These are phyloP conservation scores for Rhincodon typus DNA, from an alignment of 2,797 vertebrate species.

Conservation along the genomic window DNA sequence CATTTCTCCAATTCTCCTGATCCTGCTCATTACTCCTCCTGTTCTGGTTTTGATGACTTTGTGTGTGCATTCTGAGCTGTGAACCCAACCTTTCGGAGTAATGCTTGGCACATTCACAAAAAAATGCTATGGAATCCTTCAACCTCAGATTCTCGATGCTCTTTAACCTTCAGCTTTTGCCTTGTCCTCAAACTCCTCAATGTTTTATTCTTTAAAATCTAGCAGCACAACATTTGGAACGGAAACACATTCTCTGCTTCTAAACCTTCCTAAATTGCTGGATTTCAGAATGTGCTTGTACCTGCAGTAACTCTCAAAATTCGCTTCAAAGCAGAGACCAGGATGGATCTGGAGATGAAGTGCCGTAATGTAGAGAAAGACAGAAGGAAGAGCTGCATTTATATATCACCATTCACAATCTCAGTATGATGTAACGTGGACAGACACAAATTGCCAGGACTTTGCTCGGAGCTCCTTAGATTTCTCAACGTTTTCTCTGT, in stretches of 20 bases:
- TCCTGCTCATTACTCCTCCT: too few relatives aligned
- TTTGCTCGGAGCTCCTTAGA: not conserved
- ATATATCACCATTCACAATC: not conserved
- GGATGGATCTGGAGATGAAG: not conserved
- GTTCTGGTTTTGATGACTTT: too few relatives aligned
- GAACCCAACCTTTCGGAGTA: not conserved
- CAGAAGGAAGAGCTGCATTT: not conserved
- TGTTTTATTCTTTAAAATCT: not conserved
- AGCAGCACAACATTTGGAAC: not conserved
- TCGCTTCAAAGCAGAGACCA: not conserved
- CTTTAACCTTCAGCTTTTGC: not conserved
- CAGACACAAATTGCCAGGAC: not conserved
- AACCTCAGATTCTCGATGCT: not conserved
- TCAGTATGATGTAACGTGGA: not conserved
- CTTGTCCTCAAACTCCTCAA: not conserved
- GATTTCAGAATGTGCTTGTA: not conserved
- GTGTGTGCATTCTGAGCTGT: too few relatives aligned
- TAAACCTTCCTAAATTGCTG: not conserved
- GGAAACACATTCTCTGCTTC: not conserved
- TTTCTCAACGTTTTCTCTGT: not conserved
- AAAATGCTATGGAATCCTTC: not conserved
- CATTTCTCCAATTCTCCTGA: too few relatives aligned
- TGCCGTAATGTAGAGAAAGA: not conserved
- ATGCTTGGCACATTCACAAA: not conserved
- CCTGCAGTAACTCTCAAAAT: not conserved